A percentile compares a stretch with the other conserved stretches of the same genome.
These are phyloP conservation scores for Diaphora mendica DNA, from an alignment of 2,888 invertebrate species.

Conservation along the genomic window DNA sequence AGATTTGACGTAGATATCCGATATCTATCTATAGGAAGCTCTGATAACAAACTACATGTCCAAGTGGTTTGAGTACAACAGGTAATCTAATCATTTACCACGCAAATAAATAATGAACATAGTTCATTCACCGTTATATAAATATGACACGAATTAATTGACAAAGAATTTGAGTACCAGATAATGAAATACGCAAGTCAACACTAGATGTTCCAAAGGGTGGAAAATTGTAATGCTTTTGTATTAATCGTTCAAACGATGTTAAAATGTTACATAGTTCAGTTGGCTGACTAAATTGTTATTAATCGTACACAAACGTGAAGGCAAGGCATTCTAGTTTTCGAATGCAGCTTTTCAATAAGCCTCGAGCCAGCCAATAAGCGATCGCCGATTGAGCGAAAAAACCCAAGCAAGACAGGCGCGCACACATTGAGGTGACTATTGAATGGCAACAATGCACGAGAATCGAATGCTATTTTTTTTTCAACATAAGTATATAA, in stretches of 20 bases:
- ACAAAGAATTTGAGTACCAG: conserved; percentile 49
- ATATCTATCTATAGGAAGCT: conserved; percentile 64
- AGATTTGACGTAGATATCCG: conserved; percentile 52
- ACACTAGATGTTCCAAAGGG: conserved; percentile 51
- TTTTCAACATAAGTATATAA: conserved; percentile 74
- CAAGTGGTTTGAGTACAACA: conserved; percentile 58
- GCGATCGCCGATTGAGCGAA: conserved; percentile 61
- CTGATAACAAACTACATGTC: conserved; percentile 67
- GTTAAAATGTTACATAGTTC: conserved; percentile 47
- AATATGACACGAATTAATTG: conserved; percentile 54
- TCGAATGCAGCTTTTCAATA: conserved; percentile 68
- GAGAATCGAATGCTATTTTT: conserved; percentile 73
- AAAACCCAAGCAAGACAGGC: conserved; percentile 64
- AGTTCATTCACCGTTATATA: conserved; percentile 75
- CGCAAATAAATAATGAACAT: conserved; percentile 66
- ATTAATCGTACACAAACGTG: conserved; percentile 62
- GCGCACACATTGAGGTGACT: conserved; percentile 58
- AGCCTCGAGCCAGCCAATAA: conserved; percentile 63
- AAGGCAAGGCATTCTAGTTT: conserved; percentile 73
- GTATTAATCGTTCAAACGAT: conserved; percentile 48
- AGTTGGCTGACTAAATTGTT: conserved; percentile 64
- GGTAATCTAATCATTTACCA: conserved; percentile 72
- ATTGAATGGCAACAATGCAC: conserved; percentile 74
- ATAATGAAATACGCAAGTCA: conserved; percentile 56
- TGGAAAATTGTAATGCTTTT: conserved; percentile 58